A percentile compares a stretch with the other conserved stretches of the same genome.
These are phyloP conservation scores for Parascotia fuliginaria DNA, from an alignment of 2,888 invertebrate species.

Conservation along the genomic window DNA sequence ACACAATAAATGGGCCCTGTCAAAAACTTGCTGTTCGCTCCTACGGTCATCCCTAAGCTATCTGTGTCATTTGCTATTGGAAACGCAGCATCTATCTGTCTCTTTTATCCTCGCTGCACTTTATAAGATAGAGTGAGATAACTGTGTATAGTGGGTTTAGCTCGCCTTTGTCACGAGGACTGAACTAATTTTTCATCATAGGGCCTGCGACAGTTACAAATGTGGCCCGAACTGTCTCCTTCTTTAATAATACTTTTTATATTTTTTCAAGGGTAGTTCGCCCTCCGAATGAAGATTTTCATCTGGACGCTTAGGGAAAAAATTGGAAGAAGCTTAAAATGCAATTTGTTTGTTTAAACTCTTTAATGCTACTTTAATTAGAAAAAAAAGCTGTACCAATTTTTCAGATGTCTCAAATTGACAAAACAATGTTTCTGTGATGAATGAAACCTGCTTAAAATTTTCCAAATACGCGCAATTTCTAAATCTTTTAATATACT, in stretches of 20 bases:
- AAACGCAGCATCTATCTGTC: slow-evolving; percentile 71
- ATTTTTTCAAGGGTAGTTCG: slow-evolving; percentile 82
- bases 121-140: slow-evolving; percentile 67
- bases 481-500: too few species aligned
- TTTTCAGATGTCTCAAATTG: slow-evolving; percentile 24
- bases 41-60: slow-evolving; percentile 86
- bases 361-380: slow-evolving; percentile 66
- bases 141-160: slow-evolving; percentile 77
- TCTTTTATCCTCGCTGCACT: slow-evolving; percentile 51
- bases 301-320: slow-evolving; percentile 68
- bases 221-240: slow-evolving; percentile 85
- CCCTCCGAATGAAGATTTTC: slow-evolving; percentile 83
- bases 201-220: slow-evolving; percentile 86
- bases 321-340: slow-evolving; percentile 79
- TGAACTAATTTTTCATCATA: slow-evolving; percentile 87
- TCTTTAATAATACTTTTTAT: slow-evolving; percentile 86
- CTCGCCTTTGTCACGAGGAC: slow-evolving; percentile 84
- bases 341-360: slow-evolving; percentile 74
- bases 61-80: slow-evolving; percentile 85
- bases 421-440: slow-evolving; percentile 10
- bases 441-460: slow-evolving; percentile 1
- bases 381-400: slow-evolving; percentile 45
- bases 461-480: neutral
- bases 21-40: slow-evolving; percentile 86
- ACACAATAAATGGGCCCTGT: slow-evolving; percentile 85